These are phyloP conservation scores for Spinus olivaceus DNA, from an alignment of 2,797 vertebrate genomes.

Conservation along the genomic window DNA sequence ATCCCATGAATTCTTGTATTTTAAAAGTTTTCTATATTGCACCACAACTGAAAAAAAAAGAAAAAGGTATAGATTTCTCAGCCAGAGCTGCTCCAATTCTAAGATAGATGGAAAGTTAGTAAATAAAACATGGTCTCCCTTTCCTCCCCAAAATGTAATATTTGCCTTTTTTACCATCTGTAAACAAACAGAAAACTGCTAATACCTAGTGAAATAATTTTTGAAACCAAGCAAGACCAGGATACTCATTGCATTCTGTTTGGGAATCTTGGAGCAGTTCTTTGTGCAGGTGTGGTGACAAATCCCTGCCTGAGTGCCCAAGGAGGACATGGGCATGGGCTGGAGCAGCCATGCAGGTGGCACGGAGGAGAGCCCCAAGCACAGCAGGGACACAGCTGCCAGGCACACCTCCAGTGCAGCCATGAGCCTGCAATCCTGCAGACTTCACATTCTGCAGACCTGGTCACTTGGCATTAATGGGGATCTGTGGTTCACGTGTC, in stretches of 20 bases:
- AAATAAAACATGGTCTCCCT: not conserved
- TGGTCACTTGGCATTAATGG: not conserved
- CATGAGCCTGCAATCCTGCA: not conserved
- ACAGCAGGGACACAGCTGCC: not conserved
- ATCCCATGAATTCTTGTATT: not conserved
- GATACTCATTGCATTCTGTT: not conserved
- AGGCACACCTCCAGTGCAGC: not conserved
- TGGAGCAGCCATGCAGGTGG: not conserved
- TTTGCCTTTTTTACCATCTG: not conserved
- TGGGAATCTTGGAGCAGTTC: not conserved
- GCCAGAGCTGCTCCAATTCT: not conserved
- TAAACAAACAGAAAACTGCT: not conserved
- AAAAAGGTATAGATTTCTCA: not conserved
- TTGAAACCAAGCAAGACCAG: not conserved
- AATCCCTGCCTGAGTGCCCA: not conserved
- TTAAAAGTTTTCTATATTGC: not conserved
- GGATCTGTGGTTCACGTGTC: not conserved
- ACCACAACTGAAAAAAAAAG: not conserved
- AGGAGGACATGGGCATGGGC: not conserved
- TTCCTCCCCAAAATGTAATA: not conserved
- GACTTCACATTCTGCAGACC: not conserved
- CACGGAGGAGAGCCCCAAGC: not conserved
- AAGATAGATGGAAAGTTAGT: not conserved
- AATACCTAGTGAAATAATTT: not conserved
- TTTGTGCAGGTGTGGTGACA: not conserved